Evolutionary conservation across 1,140 invertebrate genomes (phyloP), one percentile per base, ranked within the genome.

Genomic region (Mercenaria mercenaria): DNA sequence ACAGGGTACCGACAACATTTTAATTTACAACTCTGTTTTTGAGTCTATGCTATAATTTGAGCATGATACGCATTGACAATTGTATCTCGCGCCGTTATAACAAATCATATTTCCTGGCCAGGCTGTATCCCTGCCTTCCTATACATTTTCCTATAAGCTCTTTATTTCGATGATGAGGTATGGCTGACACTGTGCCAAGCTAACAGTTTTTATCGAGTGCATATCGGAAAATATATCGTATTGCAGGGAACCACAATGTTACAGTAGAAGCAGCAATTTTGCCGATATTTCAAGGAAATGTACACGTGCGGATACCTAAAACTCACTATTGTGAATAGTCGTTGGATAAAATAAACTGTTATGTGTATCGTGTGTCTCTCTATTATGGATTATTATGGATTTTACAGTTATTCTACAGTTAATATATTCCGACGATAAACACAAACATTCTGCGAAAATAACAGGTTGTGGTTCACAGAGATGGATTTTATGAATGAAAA

Each of bases 191-290:
- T 67, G 3, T 67, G 61, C 61, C 61, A 67, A 29, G 61, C 26
- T 32, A 67, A n/a, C 61, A 32, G 29, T 67, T 32, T 23, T 67
- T 32, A 29, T 6, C 11, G 26, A 67, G 61, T 67, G 61, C 61
- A 67, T 67, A 67, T 67, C 32, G 61, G 61, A 67, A 67, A 67
- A 67, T 67, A 67, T 67, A 67, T 67, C 61, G 61, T 32, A 67
- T 4, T 67, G 61, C 61, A 67, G 61, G 32, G n/a, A 67, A 67
- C 61, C 61, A 67, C 61, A 67, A 67, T 67, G 32, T 61, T 61
- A 61, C 23, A 6, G 56, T 61, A 23, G 56, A 47, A 61, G 23
- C 56, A 26, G 15, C n/a, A n/a, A 37, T 67, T 47, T 67, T 67
- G 61, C 61, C 61, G 32, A 67, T 67, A 67, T 23, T 67, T 32